Evolutionary conservation across 2,797 vertebrate species (phyloP).

Genomic region (Bovichtus diacanthus): DNA sequence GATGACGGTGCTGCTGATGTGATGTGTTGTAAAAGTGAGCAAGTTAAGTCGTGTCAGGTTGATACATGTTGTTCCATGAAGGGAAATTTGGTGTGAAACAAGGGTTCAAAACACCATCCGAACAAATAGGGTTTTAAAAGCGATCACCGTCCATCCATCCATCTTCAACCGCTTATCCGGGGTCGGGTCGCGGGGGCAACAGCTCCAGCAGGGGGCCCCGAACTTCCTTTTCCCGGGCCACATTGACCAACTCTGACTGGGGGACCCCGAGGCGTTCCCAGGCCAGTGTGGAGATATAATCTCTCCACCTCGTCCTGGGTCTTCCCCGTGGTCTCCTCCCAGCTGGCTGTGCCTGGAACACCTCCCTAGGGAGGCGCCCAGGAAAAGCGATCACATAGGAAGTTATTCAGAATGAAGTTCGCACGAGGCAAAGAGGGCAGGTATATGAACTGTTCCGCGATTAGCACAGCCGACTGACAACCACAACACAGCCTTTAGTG

Average conservation of each 20-base stretch:
- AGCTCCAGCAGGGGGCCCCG: no score
- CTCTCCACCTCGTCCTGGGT: no score
- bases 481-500: neutral
- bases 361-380: no score
- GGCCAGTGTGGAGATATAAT: no score
- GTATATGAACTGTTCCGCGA: neutral
- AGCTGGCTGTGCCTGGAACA: no score
- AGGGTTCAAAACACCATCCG: neutral
- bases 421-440: neutral
- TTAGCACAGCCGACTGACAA: neutral
- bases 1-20: neutral
- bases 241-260: no score
- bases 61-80: neutral
- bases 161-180: no score
- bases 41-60: slow-evolving; percentile 4
- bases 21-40: slow-evolving; percentile 21
- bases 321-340: no score
- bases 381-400: neutral
- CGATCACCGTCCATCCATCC: no score
- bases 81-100: neutral
- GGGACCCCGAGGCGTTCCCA: no score
- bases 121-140: neutral
- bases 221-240: no score
- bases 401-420: slow-evolving; percentile 13
- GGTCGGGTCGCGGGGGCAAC: no score